These are phyloP conservation scores for Pseudocheirus occidentalis DNA, from an alignment of 2,797 vertebrate genomes.

Conservation along the genomic window DNA sequence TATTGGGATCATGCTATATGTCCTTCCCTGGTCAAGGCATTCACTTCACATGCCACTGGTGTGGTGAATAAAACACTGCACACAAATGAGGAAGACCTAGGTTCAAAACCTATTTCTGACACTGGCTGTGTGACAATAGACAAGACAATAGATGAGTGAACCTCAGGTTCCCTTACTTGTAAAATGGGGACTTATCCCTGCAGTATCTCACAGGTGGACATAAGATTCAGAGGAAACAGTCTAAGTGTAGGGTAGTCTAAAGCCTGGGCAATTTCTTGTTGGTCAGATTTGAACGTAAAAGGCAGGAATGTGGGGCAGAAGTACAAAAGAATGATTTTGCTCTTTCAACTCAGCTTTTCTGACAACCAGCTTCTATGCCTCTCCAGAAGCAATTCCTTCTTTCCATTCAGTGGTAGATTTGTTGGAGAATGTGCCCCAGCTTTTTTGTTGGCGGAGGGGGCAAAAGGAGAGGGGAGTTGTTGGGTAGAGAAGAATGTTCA, in stretches of 20 bases:
- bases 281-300: background rate
- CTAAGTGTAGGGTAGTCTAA: background rate
- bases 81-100: background rate
- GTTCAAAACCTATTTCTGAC: background rate
- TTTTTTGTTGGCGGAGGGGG: too few species aligned
- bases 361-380: background rate
- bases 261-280: background rate
- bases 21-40: background rate
- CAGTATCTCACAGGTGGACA: background rate
- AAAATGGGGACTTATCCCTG: background rate
- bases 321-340: background rate
- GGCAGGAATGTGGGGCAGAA: background rate
- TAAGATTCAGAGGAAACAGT: background rate
- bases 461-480: too few species aligned
- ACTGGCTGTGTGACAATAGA: background rate
- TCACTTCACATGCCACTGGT: background rate
- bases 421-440: too few species aligned
- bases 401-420: too few species aligned
- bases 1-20: background rate
- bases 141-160: background rate
- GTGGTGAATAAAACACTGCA: background rate
- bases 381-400: too few species aligned
- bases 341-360: background rate
- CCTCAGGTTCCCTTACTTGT: background rate
- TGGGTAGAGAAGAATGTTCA: too few species aligned